Conservation (phyloP, 1,140 invertebrate genomes). For the Drosophila quadrilineata region DNA sequence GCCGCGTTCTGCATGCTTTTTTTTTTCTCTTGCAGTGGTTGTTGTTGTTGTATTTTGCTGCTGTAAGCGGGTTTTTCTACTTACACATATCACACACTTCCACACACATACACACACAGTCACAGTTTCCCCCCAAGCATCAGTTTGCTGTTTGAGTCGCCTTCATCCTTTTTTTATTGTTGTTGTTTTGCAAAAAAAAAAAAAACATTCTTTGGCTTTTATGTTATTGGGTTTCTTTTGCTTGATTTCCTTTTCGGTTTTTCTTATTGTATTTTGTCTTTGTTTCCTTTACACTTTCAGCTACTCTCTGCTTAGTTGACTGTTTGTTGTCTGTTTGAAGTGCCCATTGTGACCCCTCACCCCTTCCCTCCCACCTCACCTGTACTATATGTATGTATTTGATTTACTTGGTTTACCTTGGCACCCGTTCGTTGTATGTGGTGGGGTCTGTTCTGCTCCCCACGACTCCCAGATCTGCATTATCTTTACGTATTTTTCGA, state of each 20-base stretch:
- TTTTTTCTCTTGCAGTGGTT: too few species aligned
- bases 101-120: not conserved
- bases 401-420: slow-evolving; percentile 68
- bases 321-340: slow-evolving; percentile 45
- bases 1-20: slow-evolving; percentile 20
- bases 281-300: slow-evolving; percentile 8
- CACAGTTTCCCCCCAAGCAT: slow-evolving; percentile 7
- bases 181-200: slow-evolving; percentile 63
- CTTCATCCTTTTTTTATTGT: slow-evolving; percentile 74
- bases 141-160: slow-evolving; percentile 30
- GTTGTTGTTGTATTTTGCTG: slow-evolving; percentile 50
- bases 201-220: slow-evolving; percentile 77
- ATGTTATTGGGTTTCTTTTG: slow-evolving; percentile 76
- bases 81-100: slow-evolving; percentile 35
- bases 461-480: not conserved
- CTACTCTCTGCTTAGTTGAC: too few species aligned
- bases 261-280: slow-evolving; percentile 7
- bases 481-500: slow-evolving; percentile 1
- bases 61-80: slow-evolving; percentile 77
- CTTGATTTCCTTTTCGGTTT: slow-evolving; percentile 31
- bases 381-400: slow-evolving; percentile 50
- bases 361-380: not conserved
- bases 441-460: slow-evolving; percentile 12
- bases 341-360: slow-evolving; percentile 13
- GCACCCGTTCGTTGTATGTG: slow-evolving; percentile 37